Evolutionary conservation across 2,888 invertebrate species (phyloP), one percentile per base, ranked within the genome.

Genomic region (Hetaerina titia): DNA sequence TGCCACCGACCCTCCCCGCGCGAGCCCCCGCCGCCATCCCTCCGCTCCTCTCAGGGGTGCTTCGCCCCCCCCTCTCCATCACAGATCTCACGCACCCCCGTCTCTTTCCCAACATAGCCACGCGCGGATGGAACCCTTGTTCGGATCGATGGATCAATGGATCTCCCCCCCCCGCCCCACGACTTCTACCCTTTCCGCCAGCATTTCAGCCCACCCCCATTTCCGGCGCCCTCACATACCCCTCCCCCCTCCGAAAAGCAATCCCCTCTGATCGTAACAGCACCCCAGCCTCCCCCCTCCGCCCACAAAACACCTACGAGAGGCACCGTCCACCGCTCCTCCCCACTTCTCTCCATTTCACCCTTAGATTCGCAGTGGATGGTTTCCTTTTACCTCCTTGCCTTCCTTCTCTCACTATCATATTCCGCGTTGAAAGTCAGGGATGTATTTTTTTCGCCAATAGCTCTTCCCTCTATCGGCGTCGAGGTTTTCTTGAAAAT

Each of bases 111-210:
- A 17, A 17, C 56, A 88, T 45, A 56, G 31, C 19, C n/a, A 19
- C 22, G 69, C n/a, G 69, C 56, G 88, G 88, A 56, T 88, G 88
- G 88, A 88, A 88, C 56, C 45, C 88, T 88, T 88, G 45, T 8
- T 17, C 45, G 88, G 88, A 45, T 88, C 69, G 69, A 69, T 69
- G 45, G 88, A 88, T 88, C 45, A 56, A 88, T 88, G 45, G 45
- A 15, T 45, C 8, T 0, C 31, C 45, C 31, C 87, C 81, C 25
- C 25, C 45, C 13, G 11, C 87, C 11, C 45, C 56, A n/a, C 69
- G 22, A 22, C 69, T 69, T n/a, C 69, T 13, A 69, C 19, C 56
- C 5, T 45, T 88, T 22, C 56, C 45, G 56, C 45, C 15, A 17
- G 17, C 5, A n/a, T n/a, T 0, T 19, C 88, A 45, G 4, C 88